Evolutionary conservation across 1,140 invertebrate genomes (phyloP).

Genomic region (Calosoma granatense): DNA sequence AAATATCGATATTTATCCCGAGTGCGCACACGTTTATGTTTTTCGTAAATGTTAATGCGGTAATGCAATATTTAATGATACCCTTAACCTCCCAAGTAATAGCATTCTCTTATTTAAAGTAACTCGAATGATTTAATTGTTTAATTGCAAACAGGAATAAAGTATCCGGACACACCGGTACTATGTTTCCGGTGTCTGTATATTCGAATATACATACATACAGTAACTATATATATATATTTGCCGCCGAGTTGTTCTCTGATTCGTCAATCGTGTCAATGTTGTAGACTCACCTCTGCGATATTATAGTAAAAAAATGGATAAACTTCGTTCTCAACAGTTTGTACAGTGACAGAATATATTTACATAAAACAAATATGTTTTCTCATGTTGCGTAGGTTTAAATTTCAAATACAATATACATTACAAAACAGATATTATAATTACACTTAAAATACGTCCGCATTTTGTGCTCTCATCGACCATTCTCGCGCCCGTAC

Average conservation of each 20-base stretch:
- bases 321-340: conserved; percentile 25
- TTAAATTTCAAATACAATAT: not conserved
- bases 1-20: no score
- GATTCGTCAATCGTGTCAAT: not conserved
- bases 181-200: no score
- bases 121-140: no score
- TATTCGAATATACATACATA: not conserved
- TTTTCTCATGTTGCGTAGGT: conserved; percentile 1
- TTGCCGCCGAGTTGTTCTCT: not conserved
- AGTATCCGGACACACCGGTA: no score
- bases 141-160: not conserved
- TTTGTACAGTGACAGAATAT: conserved; percentile 26
- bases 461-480: no score
- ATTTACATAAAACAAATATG: conserved; percentile 15
- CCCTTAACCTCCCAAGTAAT: no score
- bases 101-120: no score
- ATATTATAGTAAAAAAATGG: conserved; percentile 30
- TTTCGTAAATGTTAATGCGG: no score
- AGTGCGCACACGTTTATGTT: no score
- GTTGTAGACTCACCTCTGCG: conserved; percentile 22
- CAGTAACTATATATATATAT: no score
- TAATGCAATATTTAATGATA: no score
- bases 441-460: no score
- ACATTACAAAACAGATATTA: not conserved
- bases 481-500: not conserved